phyloP scores from a whole-genome alignment of 53 echinoderm and acorn worm species.

The Holothuria leucospilota region DNA sequence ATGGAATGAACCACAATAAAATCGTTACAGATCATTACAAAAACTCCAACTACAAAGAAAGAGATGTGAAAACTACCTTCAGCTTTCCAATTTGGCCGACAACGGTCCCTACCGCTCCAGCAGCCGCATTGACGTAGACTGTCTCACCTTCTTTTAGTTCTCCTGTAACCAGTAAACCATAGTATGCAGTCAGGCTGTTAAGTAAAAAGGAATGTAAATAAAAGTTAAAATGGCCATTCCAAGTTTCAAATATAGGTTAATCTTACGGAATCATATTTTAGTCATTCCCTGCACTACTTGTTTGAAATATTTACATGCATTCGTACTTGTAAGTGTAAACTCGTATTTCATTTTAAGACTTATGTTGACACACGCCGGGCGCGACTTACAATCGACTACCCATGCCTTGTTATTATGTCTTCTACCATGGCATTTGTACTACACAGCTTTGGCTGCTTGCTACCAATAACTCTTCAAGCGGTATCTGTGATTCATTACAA shows the following conservation, averaged over 20 bases:
- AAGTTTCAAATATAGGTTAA: background rate
- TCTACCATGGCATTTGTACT: too few relatives aligned
- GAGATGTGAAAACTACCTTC: slow-evolving; percentile 19
- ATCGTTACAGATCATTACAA: background rate
- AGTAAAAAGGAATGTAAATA: background rate
- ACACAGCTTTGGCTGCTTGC: too few relatives aligned
- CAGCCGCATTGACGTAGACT: slow-evolving; percentile 65
- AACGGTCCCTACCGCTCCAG: slow-evolving; percentile 61
- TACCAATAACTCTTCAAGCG: too few relatives aligned
- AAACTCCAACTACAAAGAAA: background rate
- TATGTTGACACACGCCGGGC: too few relatives aligned
- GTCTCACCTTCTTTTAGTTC: slow-evolving; percentile 60
- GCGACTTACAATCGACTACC: too few relatives aligned
- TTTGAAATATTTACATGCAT: too few relatives aligned
- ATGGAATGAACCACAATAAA: background rate
- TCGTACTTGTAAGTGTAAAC: too few relatives aligned
- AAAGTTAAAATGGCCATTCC: background rate
- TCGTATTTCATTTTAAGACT: too few relatives aligned
- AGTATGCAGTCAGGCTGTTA: slow-evolving; percentile 57
- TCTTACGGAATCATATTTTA: too few relatives aligned
- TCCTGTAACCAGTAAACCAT: slow-evolving; percentile 49
- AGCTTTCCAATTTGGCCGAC: slow-evolving; percentile 67
- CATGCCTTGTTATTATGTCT: too few relatives aligned
- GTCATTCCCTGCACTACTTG: too few relatives aligned
- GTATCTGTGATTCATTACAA: too few relatives aligned